Conservation (phyloP, 2,113 vertebrate genomes). For the Strix aluco region DNA sequence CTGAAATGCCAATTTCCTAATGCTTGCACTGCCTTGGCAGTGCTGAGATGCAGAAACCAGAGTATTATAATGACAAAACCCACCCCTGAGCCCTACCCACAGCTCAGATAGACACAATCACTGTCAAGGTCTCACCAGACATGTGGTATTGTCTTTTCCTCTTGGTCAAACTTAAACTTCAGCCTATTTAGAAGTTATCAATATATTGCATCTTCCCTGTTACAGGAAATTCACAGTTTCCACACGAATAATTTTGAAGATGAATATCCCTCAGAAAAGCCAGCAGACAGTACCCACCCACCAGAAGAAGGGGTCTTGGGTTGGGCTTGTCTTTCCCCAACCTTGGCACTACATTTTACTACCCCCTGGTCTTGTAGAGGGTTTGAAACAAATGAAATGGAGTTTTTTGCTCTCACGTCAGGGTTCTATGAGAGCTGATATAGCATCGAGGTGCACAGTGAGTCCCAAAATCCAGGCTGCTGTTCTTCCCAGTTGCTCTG, state of each 20-base stretch:
- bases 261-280: background rate
- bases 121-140: background rate
- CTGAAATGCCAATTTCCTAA: background rate
- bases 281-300: background rate
- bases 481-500: background rate
- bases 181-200: background rate
- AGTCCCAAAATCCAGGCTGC: background rate
- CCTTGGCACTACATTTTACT: background rate
- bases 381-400: background rate
- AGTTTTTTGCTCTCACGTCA: background rate
- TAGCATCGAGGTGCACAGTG: background rate
- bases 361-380: background rate
- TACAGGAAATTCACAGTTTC: background rate
- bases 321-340: background rate
- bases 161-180: background rate
- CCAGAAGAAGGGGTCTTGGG: background rate
- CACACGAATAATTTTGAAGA: background rate
- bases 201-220: background rate
- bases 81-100: background rate
- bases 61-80: background rate
- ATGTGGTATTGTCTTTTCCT: background rate
- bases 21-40: background rate
- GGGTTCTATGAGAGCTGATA: background rate
- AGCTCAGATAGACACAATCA: background rate
- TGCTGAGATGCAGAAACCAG: background rate